These are phyloP conservation scores for Pyrrhosoma nymphula DNA, from an alignment of 2,888 invertebrate species.

Conservation along the genomic window DNA sequence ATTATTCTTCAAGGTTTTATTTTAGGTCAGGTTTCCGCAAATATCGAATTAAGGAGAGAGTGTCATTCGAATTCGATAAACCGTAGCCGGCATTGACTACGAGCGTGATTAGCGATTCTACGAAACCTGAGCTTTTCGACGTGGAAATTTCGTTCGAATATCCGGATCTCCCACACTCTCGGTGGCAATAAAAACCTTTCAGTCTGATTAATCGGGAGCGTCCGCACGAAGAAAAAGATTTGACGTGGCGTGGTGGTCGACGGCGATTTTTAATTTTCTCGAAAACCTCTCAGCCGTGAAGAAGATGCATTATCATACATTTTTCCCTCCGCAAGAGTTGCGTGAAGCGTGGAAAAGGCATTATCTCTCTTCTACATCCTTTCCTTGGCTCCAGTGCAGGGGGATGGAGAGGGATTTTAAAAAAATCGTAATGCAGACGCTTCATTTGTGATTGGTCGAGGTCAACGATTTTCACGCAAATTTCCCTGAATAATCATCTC, in stretches of 20 bases:
- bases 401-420: background rate
- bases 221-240: background rate
- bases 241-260: background rate
- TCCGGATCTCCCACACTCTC: background rate
- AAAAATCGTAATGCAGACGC: background rate
- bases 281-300: conserved; percentile 7
- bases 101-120: too few species aligned
- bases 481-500: background rate
- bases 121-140: background rate
- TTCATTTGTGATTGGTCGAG: conserved; percentile 21
- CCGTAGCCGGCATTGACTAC: too few species aligned
- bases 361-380: background rate
- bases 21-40: too few species aligned
- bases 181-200: background rate
- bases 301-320: background rate
- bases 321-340: background rate
- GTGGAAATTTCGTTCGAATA: background rate
- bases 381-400: background rate
- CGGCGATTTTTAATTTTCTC: conserved; percentile 15
- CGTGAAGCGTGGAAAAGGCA: background rate
- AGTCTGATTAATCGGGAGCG: background rate
- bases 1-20: too few species aligned
- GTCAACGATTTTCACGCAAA: conserved; percentile 17
- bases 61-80: too few species aligned
- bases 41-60: too few species aligned